Conservation (phyloP, 2,797 vertebrate genomes). For the Odontamblyopus lacepedii region DNA sequence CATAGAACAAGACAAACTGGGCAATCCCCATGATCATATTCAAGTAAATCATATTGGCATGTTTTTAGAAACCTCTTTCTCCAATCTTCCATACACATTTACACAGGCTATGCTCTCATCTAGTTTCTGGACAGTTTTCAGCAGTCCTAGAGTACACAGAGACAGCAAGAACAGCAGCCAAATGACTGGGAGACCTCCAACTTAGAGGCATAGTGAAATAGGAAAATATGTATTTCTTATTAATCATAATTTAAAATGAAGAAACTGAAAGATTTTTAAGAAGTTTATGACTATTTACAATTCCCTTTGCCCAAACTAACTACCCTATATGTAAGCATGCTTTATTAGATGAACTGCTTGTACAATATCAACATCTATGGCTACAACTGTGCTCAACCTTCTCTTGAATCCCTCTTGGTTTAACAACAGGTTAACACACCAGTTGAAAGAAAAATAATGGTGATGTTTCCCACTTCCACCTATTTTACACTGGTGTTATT, state of each 20-base stretch:
- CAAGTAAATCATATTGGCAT: background rate
- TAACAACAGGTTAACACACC: too few species aligned
- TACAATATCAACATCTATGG: background rate
- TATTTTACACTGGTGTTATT: too few species aligned
- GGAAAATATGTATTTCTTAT: background rate
- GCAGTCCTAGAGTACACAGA: background rate
- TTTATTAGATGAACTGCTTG: background rate
- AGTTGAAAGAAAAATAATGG: too few species aligned
- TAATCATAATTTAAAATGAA: background rate
- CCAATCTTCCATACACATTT: background rate
- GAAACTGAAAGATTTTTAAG: background rate
- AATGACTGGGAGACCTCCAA: background rate
- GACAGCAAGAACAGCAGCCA: background rate
- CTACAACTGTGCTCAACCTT: background rate
- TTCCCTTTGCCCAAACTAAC: background rate
- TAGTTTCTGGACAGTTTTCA: background rate
- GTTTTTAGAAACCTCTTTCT: background rate
- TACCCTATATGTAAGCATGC: background rate
- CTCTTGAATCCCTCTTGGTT: background rate
- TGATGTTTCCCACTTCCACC: too few species aligned
- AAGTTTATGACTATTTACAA: background rate
- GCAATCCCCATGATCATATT: background rate
- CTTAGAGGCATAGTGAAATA: too few species aligned
- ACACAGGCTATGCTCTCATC: background rate
- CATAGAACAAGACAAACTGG: conserved; percentile 2